These are phyloP conservation scores for Oxystoma pomonae DNA, from an alignment of 2,888 invertebrate species.

Conservation along the genomic window DNA sequence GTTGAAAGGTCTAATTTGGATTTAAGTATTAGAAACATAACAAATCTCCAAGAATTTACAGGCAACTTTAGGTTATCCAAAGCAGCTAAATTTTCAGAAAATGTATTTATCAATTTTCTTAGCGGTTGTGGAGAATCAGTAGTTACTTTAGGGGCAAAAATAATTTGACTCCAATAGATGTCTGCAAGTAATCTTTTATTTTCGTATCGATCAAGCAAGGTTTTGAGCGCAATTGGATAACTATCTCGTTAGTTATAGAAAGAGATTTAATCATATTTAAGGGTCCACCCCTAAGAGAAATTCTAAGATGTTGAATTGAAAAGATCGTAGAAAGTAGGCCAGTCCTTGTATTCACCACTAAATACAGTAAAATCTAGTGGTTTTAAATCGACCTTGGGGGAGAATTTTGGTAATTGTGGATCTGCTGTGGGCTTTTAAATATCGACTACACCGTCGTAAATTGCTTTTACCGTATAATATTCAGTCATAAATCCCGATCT, in stretches of 20 bases:
- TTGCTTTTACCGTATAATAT: background rate
- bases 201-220: background rate
- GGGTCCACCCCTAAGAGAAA: too few relatives aligned
- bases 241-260: background rate
- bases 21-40: background rate
- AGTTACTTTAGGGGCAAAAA: background rate
- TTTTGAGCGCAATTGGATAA: background rate
- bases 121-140: background rate
- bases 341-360: background rate
- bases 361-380: background rate
- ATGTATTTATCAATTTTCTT: background rate
- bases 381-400: background rate
- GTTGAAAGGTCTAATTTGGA: background rate
- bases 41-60: background rate
- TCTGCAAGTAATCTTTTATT: background rate
- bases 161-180: background rate
- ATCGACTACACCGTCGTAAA: background rate
- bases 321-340: background rate
- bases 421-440: background rate
- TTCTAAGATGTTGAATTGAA: background rate
- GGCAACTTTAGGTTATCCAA: background rate
- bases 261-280: background rate
- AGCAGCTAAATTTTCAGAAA: background rate
- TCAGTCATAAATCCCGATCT: background rate
- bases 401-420: too few relatives aligned